Evolutionary conservation across 2,888 invertebrate genomes (phyloP), one percentile per base, ranked within the genome.

Genomic region (Priapulus caudatus): DNA sequence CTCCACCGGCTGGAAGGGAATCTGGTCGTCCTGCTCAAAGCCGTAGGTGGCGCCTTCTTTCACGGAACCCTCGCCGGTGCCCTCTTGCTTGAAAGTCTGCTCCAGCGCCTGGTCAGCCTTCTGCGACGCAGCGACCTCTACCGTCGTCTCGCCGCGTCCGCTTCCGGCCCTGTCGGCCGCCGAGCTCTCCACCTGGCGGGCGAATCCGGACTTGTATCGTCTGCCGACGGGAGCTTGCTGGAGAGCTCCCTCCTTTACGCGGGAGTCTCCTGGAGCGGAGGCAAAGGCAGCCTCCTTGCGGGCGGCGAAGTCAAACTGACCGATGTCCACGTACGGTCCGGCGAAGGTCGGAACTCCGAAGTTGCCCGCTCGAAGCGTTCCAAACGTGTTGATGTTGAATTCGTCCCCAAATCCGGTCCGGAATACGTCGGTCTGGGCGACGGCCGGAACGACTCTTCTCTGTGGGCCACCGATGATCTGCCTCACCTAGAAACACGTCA

Each of bases 41-140:
- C 33, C 33, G n/a, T 33, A 33, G 33, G 33, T 33, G 33, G 33
- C 33, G 33, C 33, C 33, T n/a, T 33, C 33, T 33, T 33, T n/a
- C 33, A 33, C 33, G n/a, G 10, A 10, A n/a, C 33, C 33, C n/a
- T 33, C 33, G 10, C 33, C 33, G 10, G 10, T n/a, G 10, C 10
- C 33, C 33, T 10, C n/a, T n/a, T 33, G 33, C 33, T 33, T 33
- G 33, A 33, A 33, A 33, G n/a, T n/a, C n/a, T 33, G 33, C 33
- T 33, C 10, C 10, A 33, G 10, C 10, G 10, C n/a, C 33, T 33
- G 33, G n/a, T 33, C 33, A n/a, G 10, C 33, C 10, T n/a, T 33
- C n/a, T n/a, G 33, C n/a, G 33, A 10, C 33, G 33, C 33, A 10
- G 33, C n/a, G 33, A 33, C n/a, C 33, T 33, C 33, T 10, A 33